phyloP scores from a whole-genome alignment of 2,113 vertebrate species.

The Hipposideros armiger region DNA sequence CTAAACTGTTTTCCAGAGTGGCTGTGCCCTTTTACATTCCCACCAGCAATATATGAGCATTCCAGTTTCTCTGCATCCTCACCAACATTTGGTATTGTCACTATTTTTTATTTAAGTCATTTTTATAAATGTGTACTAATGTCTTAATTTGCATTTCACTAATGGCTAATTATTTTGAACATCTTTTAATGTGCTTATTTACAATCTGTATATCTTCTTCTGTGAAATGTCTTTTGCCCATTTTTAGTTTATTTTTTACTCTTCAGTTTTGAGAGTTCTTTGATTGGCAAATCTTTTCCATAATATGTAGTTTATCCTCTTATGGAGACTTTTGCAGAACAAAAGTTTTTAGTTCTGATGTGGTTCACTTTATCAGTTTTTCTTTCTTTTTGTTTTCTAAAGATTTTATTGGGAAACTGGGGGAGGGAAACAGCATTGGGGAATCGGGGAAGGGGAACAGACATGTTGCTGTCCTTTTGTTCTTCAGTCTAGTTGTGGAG shows the following conservation, averaged over 20 bases:
- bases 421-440: no score
- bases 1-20: constrained; percentile 24
- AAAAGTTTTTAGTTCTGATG: constrained; percentile 4
- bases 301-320: not conserved
- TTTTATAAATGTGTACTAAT: not conserved
- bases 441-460: no score
- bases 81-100: constrained; percentile 10
- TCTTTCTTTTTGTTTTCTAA: not conserved
- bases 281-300: not conserved
- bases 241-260: not conserved
- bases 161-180: not conserved
- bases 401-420: no score
- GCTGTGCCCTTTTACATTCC: constrained; percentile 14
- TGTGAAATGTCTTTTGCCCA: not conserved
- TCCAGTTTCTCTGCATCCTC: constrained; percentile 12
- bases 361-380: not conserved
- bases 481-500: no score
- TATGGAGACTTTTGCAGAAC: not conserved
- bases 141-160: not conserved
- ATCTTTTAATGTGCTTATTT: not conserved
- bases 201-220: not conserved
- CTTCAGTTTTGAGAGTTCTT: not conserved
- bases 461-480: no score
- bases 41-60: not conserved
- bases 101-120: not conserved